phyloP scores from a whole-genome alignment of 2,113 vertebrate genomes.

The Addax nasomaculatus region DNA sequence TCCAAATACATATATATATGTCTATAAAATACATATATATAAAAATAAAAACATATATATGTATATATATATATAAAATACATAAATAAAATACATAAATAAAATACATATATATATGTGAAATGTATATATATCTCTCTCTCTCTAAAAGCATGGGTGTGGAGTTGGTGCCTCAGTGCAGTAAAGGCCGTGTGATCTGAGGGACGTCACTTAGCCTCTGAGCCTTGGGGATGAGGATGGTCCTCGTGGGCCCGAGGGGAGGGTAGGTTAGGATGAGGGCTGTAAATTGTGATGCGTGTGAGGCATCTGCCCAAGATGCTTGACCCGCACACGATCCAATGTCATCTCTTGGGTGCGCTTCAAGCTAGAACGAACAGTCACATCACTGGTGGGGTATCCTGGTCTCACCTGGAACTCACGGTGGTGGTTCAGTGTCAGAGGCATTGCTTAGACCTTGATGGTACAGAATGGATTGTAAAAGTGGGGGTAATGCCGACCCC shows the following conservation, averaged over 20 bases:
- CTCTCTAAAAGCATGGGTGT: not conserved
- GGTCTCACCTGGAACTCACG: not conserved
- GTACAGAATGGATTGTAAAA: too few relatives aligned
- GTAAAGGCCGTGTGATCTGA: not conserved
- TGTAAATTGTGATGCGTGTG: fast-evolving
- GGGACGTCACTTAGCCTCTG: not conserved
- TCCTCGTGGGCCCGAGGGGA: fast-evolving
- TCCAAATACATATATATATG: not conserved
- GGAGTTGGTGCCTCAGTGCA: fast-evolving
- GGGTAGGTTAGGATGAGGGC: not conserved
- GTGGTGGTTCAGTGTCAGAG: not conserved
- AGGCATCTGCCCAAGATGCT: not conserved
- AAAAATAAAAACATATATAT: not conserved
- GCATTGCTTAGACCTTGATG: not conserved
- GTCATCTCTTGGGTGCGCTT: not conserved
- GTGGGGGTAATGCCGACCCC: not conserved
- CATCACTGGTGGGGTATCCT: not conserved
- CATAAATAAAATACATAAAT: too few relatives aligned
- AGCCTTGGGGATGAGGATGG: not conserved
- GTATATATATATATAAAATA: not conserved
- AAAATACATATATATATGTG: not conserved
- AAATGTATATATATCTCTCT: not conserved
- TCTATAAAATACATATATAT: too few relatives aligned
- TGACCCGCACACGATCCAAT: fast-evolving
- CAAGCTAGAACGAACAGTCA: not conserved